phyloP scores from a whole-genome alignment of 2,797 vertebrate species.

The Lithobates sylvaticus region DNA sequence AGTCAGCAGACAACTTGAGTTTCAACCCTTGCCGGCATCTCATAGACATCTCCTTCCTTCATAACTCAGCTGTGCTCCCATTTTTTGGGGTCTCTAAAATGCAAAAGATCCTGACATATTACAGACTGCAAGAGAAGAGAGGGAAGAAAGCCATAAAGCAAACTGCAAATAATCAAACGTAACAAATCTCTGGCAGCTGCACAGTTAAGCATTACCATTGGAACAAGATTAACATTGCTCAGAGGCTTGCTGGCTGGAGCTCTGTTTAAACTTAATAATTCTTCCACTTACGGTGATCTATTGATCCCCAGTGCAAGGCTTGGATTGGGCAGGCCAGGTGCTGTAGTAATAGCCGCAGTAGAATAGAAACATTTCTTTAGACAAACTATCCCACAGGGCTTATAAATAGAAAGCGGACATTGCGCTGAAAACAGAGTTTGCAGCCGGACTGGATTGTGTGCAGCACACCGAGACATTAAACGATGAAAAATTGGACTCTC shows the following conservation, averaged over 20 bases:
- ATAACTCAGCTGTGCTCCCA: too few species aligned
- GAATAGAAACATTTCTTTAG: constrained; percentile 99
- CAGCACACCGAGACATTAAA: constrained; percentile 92
- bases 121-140: constrained; percentile 62
- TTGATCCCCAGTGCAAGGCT: constrained; percentile 89
- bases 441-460: constrained; percentile 85
- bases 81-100: constrained; percentile 35
- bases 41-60: too few species aligned
- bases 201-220: constrained; percentile 75
- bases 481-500: constrained; percentile 88
- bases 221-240: constrained; percentile 81
- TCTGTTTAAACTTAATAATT: constrained; percentile 83
- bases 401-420: constrained; percentile 94
- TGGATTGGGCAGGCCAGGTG: constrained; percentile 95
- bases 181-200: constrained; percentile 79
- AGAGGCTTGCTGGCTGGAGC: constrained; percentile 80
- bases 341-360: constrained; percentile 92
- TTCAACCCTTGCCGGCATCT: too few species aligned
- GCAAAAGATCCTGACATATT: constrained; percentile 65
- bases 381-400: constrained; percentile 93
- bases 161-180: constrained; percentile 74
- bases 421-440: constrained; percentile 90
- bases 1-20: too few species aligned
- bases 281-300: constrained; percentile 85
- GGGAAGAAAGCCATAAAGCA: constrained; percentile 65